A percentile compares a stretch with the other conserved stretches of the same genome.
phyloP scores from a whole-genome alignment of 1,140 invertebrate species.

The Macrobrachium rosenbergii region DNA sequence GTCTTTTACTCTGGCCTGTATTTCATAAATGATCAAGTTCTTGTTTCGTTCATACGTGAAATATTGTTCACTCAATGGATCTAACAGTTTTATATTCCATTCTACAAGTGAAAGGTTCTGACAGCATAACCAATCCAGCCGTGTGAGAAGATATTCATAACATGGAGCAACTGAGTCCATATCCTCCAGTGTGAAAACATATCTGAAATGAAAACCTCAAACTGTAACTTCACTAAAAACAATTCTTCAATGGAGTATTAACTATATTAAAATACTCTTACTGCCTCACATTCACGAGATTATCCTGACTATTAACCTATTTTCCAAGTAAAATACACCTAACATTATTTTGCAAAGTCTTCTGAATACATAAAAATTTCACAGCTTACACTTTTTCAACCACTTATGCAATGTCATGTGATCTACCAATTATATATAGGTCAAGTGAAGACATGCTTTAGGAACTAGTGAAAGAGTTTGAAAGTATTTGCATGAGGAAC shows the following conservation, averaged over 20 bases:
- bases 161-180: constrained; percentile 85
- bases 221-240: neutral
- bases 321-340: too few species aligned
- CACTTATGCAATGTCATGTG: too few species aligned
- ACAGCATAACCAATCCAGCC: constrained; percentile 70
- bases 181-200: constrained; percentile 85
- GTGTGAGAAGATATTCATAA: constrained; percentile 84
- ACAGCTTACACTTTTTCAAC: too few species aligned
- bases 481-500: too few species aligned
- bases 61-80: constrained; percentile 83
- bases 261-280: neutral
- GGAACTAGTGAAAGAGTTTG: too few species aligned
- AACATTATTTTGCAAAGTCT: too few species aligned
- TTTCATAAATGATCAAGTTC: constrained; percentile 82
- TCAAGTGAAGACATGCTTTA: too few species aligned
- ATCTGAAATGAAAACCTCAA: constrained; percentile 70
- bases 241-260: neutral
- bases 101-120: constrained; percentile 37
- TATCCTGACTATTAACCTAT: too few species aligned
- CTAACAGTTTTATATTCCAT: constrained; percentile 68
- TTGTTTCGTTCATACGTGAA: constrained; percentile 85
- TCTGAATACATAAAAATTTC: too few species aligned
- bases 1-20: constrained; percentile 68
- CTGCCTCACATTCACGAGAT: neutral
- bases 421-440: too few species aligned